These are phyloP conservation scores for Meles meles DNA, from an alignment of 2,113 vertebrate species.

Conservation along the genomic window DNA sequence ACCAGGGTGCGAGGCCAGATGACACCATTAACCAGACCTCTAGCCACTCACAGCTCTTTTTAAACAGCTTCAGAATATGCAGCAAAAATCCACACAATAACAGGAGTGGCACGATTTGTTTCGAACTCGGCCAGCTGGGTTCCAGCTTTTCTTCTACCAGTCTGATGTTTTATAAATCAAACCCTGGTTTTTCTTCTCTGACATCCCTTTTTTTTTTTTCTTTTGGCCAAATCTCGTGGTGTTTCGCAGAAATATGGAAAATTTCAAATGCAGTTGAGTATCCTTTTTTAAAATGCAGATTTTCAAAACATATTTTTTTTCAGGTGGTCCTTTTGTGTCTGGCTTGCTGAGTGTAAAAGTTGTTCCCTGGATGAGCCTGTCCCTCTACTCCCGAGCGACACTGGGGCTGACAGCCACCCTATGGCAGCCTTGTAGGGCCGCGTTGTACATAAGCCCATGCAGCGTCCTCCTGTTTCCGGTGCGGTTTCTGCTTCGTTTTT, in stretches of 20 bases:
- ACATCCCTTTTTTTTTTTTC: slow-evolving; percentile 42
- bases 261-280: slow-evolving; percentile 78
- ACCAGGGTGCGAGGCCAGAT: slow-evolving; percentile 52
- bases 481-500: slow-evolving; percentile 72
- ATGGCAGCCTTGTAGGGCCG: slow-evolving; percentile 55
- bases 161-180: slow-evolving; percentile 82
- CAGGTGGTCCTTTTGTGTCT: slow-evolving; percentile 80
- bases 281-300: slow-evolving; percentile 82
- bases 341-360: slow-evolving; percentile 81
- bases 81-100: slow-evolving; percentile 70
- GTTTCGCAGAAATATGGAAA: slow-evolving; percentile 78
- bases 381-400: slow-evolving; percentile 72
- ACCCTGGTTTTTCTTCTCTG: slow-evolving; percentile 77
- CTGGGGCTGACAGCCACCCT: slow-evolving; percentile 65
- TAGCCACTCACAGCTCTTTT: slow-evolving; percentile 68
- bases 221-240: slow-evolving; percentile 82
- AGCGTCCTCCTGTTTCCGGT: slow-evolving; percentile 70
- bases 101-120: slow-evolving; percentile 46
- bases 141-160: slow-evolving; percentile 79
- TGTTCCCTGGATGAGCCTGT: slow-evolving; percentile 72
- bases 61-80: slow-evolving; percentile 75
- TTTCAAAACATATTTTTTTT: slow-evolving; percentile 70
- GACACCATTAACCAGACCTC: slow-evolving; percentile 67
- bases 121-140: slow-evolving; percentile 73
- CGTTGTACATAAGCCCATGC: slow-evolving; percentile 78